phyloP scores from a whole-genome alignment of 1,140 invertebrate genomes.

The Triops cancriformis region DNA sequence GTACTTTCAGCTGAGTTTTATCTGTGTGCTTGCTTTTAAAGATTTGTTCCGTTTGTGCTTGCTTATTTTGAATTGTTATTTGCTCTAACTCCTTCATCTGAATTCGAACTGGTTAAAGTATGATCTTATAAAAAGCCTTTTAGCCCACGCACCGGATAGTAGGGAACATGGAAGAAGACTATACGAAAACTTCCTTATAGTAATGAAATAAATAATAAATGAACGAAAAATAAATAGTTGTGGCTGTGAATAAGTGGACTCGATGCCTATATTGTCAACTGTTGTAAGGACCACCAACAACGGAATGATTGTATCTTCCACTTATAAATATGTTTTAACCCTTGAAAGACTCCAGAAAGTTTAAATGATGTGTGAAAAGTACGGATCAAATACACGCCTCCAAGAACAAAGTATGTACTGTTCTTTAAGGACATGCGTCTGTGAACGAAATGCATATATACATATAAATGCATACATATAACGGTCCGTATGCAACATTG shows the following conservation, averaged over 20 bases:
- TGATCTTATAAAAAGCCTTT: not conserved
- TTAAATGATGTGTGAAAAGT: not conserved
- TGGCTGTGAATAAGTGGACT: not conserved
- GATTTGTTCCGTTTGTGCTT: not conserved
- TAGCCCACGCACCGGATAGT: not conserved
- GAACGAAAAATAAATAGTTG: too few relatives aligned
- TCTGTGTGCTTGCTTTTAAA: too few relatives aligned
- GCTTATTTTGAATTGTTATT: not conserved
- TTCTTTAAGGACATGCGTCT: not conserved
- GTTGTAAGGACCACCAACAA: not conserved
- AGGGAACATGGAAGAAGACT: not conserved
- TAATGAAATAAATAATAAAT: not conserved
- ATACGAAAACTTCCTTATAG: not conserved
- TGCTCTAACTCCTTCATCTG: not conserved
- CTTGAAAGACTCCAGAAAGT: not conserved
- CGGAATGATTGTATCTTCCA: not conserved
- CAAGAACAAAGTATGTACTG: not conserved
- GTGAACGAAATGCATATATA: not conserved
- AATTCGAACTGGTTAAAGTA: not conserved
- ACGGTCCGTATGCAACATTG: not conserved
- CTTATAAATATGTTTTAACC: not conserved
- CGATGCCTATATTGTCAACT: not conserved
- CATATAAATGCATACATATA: not conserved
- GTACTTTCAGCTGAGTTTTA: not conserved
- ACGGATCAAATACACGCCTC: not conserved